Conservation (phyloP, 2,797 vertebrate species). For the Ispidina picta region DNA sequence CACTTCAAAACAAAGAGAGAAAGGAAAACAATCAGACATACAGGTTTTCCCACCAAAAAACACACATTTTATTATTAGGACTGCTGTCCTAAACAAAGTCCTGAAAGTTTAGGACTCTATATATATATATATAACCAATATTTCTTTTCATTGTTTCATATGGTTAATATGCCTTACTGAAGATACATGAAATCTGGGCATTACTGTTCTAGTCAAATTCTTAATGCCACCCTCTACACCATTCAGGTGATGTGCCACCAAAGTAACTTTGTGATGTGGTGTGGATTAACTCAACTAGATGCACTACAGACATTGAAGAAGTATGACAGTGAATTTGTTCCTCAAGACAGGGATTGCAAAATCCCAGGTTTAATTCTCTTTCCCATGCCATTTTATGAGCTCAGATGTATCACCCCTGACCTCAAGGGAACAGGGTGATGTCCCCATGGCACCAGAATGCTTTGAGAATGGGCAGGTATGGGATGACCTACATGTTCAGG, state of each 20-base stretch:
- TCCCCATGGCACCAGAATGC: neutral
- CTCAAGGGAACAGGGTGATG: neutral
- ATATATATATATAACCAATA: neutral
- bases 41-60: neutral
- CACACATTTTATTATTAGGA: neutral
- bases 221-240: neutral
- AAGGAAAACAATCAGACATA: conserved; percentile 7
- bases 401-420: neutral
- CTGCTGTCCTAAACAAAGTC: neutral
- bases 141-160: neutral
- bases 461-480: neutral
- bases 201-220: neutral
- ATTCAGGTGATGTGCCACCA: neutral
- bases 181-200: neutral
- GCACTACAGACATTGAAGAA: neutral
- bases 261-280: neutral
- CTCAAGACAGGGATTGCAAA: neutral
- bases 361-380: neutral
- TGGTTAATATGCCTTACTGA: neutral
- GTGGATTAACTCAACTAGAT: neutral
- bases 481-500: neutral
- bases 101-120: neutral
- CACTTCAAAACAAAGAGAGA: conserved; percentile 57
- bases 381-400: neutral
- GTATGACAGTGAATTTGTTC: neutral